These are phyloP conservation scores for Theristicus caerulescens DNA, from an alignment of 2,113 vertebrate genomes.

Conservation along the genomic window DNA sequence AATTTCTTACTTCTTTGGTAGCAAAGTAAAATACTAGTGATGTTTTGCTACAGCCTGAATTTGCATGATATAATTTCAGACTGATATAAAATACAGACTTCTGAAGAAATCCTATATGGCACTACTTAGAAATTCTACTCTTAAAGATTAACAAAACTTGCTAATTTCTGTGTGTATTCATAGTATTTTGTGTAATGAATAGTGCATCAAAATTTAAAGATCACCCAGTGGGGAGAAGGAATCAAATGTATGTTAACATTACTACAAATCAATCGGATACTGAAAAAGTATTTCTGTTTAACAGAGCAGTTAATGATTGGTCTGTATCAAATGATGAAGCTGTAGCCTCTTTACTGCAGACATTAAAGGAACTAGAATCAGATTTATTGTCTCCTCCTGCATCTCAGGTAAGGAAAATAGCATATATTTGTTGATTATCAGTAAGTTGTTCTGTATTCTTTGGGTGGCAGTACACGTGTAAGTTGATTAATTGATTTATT, in stretches of 20 bases:
- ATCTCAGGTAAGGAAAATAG: constrained; percentile 55
- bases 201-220: background rate
- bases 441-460: background rate
- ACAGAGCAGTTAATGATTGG: constrained; percentile 61
- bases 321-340: constrained; percentile 68
- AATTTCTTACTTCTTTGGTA: background rate
- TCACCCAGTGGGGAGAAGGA: background rate
- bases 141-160: background rate
- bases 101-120: background rate
- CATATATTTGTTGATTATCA: background rate
- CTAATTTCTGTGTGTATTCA: background rate
- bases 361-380: constrained; percentile 65
- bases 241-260: background rate
- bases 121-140: background rate
- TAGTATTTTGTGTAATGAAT: background rate
- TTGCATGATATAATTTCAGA: background rate
- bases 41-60: background rate
- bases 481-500: background rate
- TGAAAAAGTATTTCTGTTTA: constrained; percentile 29
- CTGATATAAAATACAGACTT: background rate
- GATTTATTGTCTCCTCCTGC: constrained; percentile 38
- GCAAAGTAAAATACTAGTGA: background rate
- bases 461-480: background rate
- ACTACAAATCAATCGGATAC: background rate
- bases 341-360: constrained; percentile 59